Conservation (phyloP, 2,797 vertebrate species). For the Odontamblyopus rebecca region DNA sequence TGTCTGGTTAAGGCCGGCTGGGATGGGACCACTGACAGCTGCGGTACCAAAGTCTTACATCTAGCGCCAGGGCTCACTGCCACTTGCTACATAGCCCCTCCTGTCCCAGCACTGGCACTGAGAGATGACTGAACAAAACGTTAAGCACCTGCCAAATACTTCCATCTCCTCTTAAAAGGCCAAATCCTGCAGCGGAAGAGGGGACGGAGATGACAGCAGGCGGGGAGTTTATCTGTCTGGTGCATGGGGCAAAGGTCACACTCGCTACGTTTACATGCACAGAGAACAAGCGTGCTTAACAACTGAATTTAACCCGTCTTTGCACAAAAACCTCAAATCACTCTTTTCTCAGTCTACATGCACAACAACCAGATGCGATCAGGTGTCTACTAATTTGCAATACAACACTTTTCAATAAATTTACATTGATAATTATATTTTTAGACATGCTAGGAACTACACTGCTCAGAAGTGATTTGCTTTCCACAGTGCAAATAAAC, state of each 20-base stretch:
- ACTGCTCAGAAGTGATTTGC: too few species aligned
- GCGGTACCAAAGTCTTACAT: constrained; percentile 68
- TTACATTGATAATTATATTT: too few species aligned
- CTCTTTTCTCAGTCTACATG: too few species aligned
- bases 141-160: constrained; percentile 61
- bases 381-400: too few species aligned
- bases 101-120: constrained; percentile 53
- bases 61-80: constrained; percentile 70
- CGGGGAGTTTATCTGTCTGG: constrained; percentile 40
- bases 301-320: too few species aligned
- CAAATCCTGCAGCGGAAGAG: constrained; percentile 54
- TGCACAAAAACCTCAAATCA: too few species aligned
- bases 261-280: constrained; percentile 3
- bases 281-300: too few species aligned
- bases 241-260: constrained; percentile 42
- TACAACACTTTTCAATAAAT: too few species aligned
- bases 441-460: too few species aligned
- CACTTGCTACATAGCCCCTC: constrained; percentile 67
- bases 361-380: too few species aligned
- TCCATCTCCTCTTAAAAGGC: constrained; percentile 60
- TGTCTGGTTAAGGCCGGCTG: constrained; percentile 64
- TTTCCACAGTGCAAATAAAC: too few species aligned
- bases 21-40: constrained; percentile 74
- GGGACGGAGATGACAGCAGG: constrained; percentile 35
- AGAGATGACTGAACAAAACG: constrained; percentile 67